phyloP scores from a whole-genome alignment of 2,797 vertebrate species.

The Megalops cyprinoides region DNA sequence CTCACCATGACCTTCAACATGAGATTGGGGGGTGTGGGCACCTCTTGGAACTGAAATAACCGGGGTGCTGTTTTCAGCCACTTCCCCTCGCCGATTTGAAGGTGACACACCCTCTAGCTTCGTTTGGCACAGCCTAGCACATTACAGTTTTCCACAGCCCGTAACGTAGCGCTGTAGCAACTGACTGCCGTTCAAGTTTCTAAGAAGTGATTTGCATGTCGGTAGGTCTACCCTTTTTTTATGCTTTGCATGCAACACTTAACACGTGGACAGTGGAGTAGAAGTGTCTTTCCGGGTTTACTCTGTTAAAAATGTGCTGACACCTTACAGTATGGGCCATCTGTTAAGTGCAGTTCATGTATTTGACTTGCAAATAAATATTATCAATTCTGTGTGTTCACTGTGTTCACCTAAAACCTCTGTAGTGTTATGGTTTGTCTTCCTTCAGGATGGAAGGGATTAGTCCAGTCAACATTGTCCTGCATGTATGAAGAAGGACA shows the following conservation, averaged over 20 bases:
- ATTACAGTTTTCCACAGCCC: constrained; percentile 9
- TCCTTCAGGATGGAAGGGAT: not conserved
- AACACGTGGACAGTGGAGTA: not conserved
- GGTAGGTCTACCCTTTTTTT: not conserved
- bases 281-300: not conserved
- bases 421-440: not conserved
- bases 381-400: constrained; percentile 44
- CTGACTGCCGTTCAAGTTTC: constrained; percentile 10
- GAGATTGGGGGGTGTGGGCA: not conserved
- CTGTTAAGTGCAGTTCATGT: constrained; percentile 45
- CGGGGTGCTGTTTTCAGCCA: not conserved
- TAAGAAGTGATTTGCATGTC: not conserved
- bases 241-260: not conserved
- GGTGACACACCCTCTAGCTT: not conserved
- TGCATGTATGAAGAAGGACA: not conserved
- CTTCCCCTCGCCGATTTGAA: not conserved
- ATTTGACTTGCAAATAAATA: constrained; percentile 65
- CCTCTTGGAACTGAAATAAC: not conserved
- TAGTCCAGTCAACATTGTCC: too few relatives aligned
- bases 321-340: not conserved
- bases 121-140: not conserved
- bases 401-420: not conserved
- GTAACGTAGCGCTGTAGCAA: constrained; percentile 17
- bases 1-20: not conserved
- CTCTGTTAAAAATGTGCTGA: constrained; percentile 12